A percentile compares a stretch with the other conserved stretches of the same genome.
These are phyloP conservation scores for Parelbella ahira DNA, from an alignment of 2,888 invertebrate genomes.

Conservation along the genomic window DNA sequence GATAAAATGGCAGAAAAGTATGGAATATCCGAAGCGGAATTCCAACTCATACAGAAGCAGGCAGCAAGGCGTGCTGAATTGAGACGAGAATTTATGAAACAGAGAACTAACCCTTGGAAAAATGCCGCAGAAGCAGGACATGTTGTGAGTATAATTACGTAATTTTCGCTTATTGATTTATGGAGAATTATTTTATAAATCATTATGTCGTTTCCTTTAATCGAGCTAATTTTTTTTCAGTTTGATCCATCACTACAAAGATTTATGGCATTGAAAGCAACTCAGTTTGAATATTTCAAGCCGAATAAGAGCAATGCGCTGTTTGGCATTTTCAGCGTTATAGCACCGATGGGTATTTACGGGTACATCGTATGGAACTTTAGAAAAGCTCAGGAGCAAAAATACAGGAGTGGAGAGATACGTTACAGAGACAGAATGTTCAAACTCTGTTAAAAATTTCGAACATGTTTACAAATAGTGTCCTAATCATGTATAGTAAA, in stretches of 20 bases:
- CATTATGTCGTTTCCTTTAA: no score
- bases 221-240: constrained; percentile 74
- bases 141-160: constrained; percentile 84
- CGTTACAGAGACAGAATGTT: constrained; percentile 63
- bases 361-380: no score
- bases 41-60: constrained; percentile 80
- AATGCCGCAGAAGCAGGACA: constrained; percentile 85
- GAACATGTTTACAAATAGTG: constrained; percentile 10
- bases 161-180: constrained; percentile 41
- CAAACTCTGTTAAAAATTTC: constrained; percentile 32
- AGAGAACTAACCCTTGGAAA: constrained; percentile 85
- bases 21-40: constrained; percentile 76
- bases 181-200: no score
- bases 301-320: constrained; percentile 81
- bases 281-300: constrained; percentile 83
- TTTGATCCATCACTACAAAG: constrained; percentile 90
- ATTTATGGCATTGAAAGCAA: constrained; percentile 85
- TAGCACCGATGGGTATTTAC: constrained; percentile 44
- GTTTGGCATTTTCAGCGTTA: constrained; percentile 69
- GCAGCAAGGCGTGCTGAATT: constrained; percentile 80
- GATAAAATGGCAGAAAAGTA: constrained; percentile 66
- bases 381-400: no score
- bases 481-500: constrained; percentile 19
- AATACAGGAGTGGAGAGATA: no score
- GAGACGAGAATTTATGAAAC: constrained; percentile 86